A percentile compares a stretch with the other conserved stretches of the same genome.
phyloP scores from a whole-genome alignment of 1,140 invertebrate species.

The Meloidogyne exigua region DNA sequence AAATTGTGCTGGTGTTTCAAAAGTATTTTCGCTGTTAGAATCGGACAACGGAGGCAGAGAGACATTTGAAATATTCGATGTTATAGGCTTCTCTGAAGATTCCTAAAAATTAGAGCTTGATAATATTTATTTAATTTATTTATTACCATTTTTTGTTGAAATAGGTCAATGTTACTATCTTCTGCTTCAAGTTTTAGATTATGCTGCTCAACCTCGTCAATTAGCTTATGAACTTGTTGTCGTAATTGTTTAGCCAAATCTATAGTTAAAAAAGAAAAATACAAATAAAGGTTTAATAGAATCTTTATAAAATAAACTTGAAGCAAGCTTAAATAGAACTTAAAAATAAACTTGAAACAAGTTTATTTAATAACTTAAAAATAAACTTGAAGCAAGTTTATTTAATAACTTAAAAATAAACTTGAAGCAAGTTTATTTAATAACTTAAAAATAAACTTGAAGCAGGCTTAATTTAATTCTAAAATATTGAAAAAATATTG shows the following conservation, averaged over 20 bases:
- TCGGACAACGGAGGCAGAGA: not conserved
- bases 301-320: not conserved
- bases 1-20: not conserved
- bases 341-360: no score
- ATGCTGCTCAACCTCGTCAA: constrained; percentile 1
- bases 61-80: not conserved
- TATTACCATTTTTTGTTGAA: not conserved
- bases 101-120: not conserved
- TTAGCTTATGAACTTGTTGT: not conserved
- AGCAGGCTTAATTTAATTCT: no score
- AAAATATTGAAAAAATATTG: no score
- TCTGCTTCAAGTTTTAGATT: not conserved
- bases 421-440: not conserved
- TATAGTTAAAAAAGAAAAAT: not conserved
- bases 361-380: no score
- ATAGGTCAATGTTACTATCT: no score
- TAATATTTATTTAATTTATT: not conserved
- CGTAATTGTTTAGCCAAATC: not conserved
- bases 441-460: no score
- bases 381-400: not conserved
- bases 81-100: not conserved
- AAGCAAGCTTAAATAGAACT: not conserved
- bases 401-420: not conserved
- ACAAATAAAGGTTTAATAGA: not conserved
- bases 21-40: not conserved